These are phyloP conservation scores for Scolopax bukidnonensis DNA, from an alignment of 2,797 vertebrate genomes.

Conservation along the genomic window DNA sequence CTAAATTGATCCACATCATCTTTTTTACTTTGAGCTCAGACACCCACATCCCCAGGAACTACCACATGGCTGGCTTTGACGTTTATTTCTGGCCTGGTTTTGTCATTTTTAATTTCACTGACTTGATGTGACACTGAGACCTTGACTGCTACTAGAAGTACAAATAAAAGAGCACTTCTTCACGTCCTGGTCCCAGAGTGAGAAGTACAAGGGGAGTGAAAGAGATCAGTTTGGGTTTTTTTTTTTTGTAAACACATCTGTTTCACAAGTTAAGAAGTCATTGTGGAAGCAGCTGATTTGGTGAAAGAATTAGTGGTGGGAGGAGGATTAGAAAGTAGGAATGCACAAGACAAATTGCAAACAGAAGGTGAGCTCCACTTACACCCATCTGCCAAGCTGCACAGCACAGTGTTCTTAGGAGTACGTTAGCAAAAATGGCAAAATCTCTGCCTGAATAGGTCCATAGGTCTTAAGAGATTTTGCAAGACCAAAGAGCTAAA, in stretches of 20 bases:
- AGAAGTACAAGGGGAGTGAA: background rate
- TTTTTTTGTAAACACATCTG: background rate
- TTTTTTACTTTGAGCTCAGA: background rate
- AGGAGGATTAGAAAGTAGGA: background rate
- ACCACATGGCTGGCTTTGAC: background rate
- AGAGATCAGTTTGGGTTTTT: background rate
- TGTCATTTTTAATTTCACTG: slow-evolving; percentile 3
- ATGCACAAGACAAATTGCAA: background rate
- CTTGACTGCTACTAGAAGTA: background rate
- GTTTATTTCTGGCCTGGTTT: slow-evolving; percentile 22
- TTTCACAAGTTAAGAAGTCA: background rate
- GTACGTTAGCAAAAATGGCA: background rate
- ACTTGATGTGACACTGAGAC: background rate
- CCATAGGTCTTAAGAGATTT: background rate
- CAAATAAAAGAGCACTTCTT: background rate
- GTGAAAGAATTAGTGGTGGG: background rate
- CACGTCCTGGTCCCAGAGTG: background rate
- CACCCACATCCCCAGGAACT: background rate
- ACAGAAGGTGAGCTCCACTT: background rate
- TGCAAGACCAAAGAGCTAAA: background rate
- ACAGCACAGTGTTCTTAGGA: background rate
- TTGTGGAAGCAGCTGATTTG: background rate
- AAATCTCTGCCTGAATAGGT: background rate
- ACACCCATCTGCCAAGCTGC: background rate
- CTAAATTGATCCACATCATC: background rate